These are phyloP conservation scores for Apamea crenata DNA, from an alignment of 2,888 invertebrate species.

Conservation along the genomic window DNA sequence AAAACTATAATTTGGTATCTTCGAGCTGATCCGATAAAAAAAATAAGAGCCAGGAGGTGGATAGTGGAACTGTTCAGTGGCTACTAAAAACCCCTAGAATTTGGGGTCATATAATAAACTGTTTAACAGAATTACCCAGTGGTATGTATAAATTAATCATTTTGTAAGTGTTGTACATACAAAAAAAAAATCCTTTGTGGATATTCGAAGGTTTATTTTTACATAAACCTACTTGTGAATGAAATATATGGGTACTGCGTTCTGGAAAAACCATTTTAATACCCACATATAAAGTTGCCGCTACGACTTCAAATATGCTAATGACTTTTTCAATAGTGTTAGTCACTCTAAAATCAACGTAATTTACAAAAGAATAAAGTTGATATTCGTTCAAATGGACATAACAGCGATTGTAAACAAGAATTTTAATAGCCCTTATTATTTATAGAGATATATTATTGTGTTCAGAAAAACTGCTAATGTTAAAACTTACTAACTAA, in stretches of 20 bases:
- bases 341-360: neutral
- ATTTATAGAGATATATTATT: neutral
- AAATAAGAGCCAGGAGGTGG: no score
- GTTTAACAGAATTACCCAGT: neutral
- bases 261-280: neutral
- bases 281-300: neutral
- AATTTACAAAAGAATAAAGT: neutral
- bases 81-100: no score
- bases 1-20: no score
- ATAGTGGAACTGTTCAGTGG: no score
- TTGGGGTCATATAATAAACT: no score
- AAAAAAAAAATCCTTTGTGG: neutral
- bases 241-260: neutral
- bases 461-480: neutral
- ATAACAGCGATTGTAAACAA: neutral
- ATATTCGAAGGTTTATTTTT: neutral
- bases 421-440: neutral
- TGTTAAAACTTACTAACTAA: no score
- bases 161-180: no score
- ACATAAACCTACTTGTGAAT: neutral
- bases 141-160: neutral
- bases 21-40: no score
- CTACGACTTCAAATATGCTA: neutral
- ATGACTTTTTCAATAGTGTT: neutral
- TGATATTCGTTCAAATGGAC: neutral